Evolutionary conservation across 2,888 invertebrate genomes (phyloP).

Genomic region (Lochmaea crataegi): DNA sequence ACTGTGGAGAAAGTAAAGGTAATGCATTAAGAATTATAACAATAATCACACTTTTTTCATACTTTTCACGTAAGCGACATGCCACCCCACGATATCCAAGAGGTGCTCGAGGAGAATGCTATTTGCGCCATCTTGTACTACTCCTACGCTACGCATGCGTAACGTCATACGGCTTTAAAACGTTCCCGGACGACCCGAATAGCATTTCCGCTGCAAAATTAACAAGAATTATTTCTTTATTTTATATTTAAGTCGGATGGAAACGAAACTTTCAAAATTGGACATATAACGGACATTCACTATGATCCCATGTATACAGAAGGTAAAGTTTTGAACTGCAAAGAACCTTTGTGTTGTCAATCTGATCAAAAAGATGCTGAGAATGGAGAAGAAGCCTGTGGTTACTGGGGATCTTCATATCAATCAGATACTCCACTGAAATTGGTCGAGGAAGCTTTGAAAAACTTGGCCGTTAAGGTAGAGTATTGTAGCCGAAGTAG

Average conservation of each 20-base stretch:
- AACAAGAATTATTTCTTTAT: too few species aligned
- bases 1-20: conserved; percentile 28
- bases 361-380: conserved; percentile 67
- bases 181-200: too few species aligned
- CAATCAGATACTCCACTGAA: conserved; percentile 70
- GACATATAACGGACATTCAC: conserved; percentile 83
- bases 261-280: conserved; percentile 60
- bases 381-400: conserved; percentile 66
- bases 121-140: too few species aligned
- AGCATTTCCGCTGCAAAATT: too few species aligned
- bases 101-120: too few species aligned
- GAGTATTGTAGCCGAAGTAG: conserved; percentile 17
- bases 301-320: conserved; percentile 80
- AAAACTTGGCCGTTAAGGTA: conserved; percentile 33
- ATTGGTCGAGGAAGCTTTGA: conserved; percentile 64
- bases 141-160: too few species aligned
- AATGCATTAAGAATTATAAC: not conserved
- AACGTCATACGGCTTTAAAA: too few species aligned
- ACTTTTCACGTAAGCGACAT: not conserved
- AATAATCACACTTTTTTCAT: not conserved
- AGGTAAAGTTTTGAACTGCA: conserved; percentile 76
- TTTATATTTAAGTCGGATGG: conserved; percentile 29
- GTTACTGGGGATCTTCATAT: conserved; percentile 70
- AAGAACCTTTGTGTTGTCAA: conserved; percentile 84
- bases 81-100: too few species aligned